Evolutionary conservation across 2,888 invertebrate genomes (phyloP).

Genomic region (Apoda limacodes): DNA sequence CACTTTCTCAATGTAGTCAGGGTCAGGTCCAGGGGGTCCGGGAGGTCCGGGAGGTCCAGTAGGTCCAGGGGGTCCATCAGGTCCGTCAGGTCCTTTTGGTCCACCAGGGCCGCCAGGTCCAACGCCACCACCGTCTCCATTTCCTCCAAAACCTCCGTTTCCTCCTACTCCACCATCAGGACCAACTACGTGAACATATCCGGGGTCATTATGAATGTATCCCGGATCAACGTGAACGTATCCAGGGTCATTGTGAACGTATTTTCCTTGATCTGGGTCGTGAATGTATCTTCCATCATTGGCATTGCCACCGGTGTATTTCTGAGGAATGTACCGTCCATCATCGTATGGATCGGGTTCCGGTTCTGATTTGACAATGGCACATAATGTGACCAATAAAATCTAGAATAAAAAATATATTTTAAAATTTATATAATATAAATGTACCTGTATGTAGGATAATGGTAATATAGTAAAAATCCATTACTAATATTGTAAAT

Average conservation of each 20-base stretch:
- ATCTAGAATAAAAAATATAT: too few species aligned
- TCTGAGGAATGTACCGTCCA: constrained; percentile 43
- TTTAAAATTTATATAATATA: too few species aligned
- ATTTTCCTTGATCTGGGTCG: constrained; percentile 59
- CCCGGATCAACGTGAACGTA: constrained; percentile 57
- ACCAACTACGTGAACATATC: constrained; percentile 55
- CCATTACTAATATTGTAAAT: too few species aligned
- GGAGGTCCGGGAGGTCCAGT: constrained; percentile 16
- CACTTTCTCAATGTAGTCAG: background rate
- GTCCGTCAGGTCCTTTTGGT: constrained; percentile 21
- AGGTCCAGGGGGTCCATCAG: constrained; percentile 23
- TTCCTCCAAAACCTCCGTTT: constrained; percentile 26
- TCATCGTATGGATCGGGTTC: constrained; percentile 37
- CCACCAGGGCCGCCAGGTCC: constrained; percentile 22
- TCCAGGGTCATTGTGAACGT: constrained; percentile 62
- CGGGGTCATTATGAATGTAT: constrained; percentile 55
- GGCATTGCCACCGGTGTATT: constrained; percentile 38
- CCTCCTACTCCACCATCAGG: constrained; percentile 40
- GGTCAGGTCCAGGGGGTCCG: background rate
- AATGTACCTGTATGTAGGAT: too few species aligned
- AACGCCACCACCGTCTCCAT: constrained; percentile 31
- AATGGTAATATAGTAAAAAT: too few species aligned
- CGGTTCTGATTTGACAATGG: constrained; percentile 33
- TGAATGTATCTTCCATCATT: constrained; percentile 56
- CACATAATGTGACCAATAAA: constrained; percentile 29